Conservation (phyloP, 2,113 vertebrate genomes). For the Melanerpes formicivorus region DNA sequence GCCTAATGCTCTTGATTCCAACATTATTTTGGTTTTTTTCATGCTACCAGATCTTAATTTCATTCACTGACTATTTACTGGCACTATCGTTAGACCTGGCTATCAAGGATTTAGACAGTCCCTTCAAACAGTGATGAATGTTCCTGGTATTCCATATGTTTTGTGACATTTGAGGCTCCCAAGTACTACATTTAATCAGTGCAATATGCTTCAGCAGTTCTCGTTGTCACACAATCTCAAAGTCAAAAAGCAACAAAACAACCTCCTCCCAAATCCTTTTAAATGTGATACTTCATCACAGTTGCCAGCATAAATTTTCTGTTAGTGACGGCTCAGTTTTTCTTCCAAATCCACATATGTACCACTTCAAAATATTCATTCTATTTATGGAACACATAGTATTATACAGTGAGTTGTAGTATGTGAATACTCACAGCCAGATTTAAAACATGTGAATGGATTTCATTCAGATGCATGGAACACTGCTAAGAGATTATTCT, state of each 20-base stretch:
- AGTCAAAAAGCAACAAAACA: conserved; percentile 70
- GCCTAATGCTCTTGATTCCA: neutral
- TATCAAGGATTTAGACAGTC: conserved; percentile 63
- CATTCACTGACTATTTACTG: conserved; percentile 29
- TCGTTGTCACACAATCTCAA: conserved; percentile 41
- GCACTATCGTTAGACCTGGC: conserved; percentile 7
- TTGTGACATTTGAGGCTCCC: conserved; percentile 62
- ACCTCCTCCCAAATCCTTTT: conserved; percentile 13
- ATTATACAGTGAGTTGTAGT: conserved; percentile 25
- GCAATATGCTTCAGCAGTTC: conserved; percentile 57
- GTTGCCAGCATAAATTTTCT: conserved; percentile 61
- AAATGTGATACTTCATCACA: conserved; percentile 46
- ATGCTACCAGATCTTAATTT: neutral
- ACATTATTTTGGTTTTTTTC: neutral
- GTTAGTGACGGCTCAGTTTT: conserved; percentile 51
- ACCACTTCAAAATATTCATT: conserved; percentile 51
- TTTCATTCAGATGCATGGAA: conserved; percentile 9
- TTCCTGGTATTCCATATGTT: conserved; percentile 56
- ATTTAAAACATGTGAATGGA: conserved; percentile 39
- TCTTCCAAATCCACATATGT: conserved; percentile 60
- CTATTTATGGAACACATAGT: conserved; percentile 32
- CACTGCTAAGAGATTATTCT: neutral
- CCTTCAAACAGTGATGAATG: conserved; percentile 50
- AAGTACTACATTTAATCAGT: conserved; percentile 62
- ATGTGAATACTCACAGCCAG: neutral